phyloP scores from a whole-genome alignment of 2,888 invertebrate species.

The Sphaerophoria taeniata region DNA sequence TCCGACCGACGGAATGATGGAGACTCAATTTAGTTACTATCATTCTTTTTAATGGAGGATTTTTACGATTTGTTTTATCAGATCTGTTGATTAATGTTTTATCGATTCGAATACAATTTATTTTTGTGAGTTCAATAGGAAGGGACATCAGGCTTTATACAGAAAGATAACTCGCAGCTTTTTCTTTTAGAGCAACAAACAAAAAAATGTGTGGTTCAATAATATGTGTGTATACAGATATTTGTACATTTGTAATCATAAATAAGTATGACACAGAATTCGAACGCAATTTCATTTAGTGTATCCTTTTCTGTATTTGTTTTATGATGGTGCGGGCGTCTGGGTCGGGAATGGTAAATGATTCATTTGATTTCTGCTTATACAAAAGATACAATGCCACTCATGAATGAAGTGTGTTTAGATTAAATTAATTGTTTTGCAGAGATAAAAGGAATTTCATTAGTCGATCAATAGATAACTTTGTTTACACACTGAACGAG shows the following conservation, averaged over 20 bases:
- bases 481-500: not conserved
- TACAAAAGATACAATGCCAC: slow-evolving; percentile 26
- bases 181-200: not conserved
- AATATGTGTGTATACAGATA: not conserved
- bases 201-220: slow-evolving; percentile 11
- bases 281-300: slow-evolving; percentile 48
- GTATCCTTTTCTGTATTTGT: slow-evolving; percentile 38
- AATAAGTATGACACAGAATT: slow-evolving; percentile 48
- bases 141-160: slow-evolving; percentile 20
- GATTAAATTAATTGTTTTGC: slow-evolving; percentile 63
- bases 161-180: slow-evolving; percentile 51
- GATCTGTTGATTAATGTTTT: slow-evolving; percentile 74
- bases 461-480: slow-evolving; percentile 29
- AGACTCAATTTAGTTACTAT: slow-evolving; percentile 62
- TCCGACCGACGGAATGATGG: not conserved
- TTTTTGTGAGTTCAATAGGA: slow-evolving; percentile 34
- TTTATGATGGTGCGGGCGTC: slow-evolving; percentile 1
- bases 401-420: slow-evolving; percentile 49
- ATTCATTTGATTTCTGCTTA: slow-evolving; percentile 51
- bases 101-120: slow-evolving; percentile 71
- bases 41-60: slow-evolving; percentile 53
- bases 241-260: slow-evolving; percentile 50
- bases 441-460: slow-evolving; percentile 49
- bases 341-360: slow-evolving; percentile 20
- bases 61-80: slow-evolving; percentile 74